Evolutionary conservation across 1,140 invertebrate species (phyloP).

Genomic region (Zaprionus nigranus): DNA sequence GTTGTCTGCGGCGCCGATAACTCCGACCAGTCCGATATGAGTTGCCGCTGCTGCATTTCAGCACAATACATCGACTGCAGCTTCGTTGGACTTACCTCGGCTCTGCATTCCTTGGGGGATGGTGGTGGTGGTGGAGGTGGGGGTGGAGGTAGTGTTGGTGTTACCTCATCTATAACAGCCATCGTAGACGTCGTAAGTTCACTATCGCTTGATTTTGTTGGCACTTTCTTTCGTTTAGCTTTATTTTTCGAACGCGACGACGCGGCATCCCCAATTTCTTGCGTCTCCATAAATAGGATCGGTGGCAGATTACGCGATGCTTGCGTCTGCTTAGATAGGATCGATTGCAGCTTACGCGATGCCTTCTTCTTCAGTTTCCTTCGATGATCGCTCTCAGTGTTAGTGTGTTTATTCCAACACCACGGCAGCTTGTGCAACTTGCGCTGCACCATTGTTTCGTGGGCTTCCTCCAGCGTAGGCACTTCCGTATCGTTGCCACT

Average conservation of each 20-base stretch:
- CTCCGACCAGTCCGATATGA: too few relatives aligned
- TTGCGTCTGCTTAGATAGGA: fast-evolving
- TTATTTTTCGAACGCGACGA: not conserved
- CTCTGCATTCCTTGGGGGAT: too few relatives aligned
- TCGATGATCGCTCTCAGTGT: not conserved
- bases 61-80: too few relatives aligned
- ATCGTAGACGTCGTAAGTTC: not conserved
- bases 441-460: not conserved
- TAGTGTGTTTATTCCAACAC: not conserved
- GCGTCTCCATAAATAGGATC: too few relatives aligned
- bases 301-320: too few relatives aligned
- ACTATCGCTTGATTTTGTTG: not conserved
- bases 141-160: fast-evolving
- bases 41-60: too few relatives aligned
- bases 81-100: too few relatives aligned
- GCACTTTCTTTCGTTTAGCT: not conserved
- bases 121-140: too few relatives aligned
- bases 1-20: too few relatives aligned
- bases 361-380: not conserved
- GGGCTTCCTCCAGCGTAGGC: not conserved
- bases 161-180: not conserved
- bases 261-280: too few relatives aligned
- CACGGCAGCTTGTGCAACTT: not conserved
- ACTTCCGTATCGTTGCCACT: not conserved
- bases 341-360: not conserved